A percentile compares a stretch with the other conserved stretches of the same genome.
phyloP scores from a whole-genome alignment of 2,113 vertebrate genomes.

The Mormoops blainvillei region DNA sequence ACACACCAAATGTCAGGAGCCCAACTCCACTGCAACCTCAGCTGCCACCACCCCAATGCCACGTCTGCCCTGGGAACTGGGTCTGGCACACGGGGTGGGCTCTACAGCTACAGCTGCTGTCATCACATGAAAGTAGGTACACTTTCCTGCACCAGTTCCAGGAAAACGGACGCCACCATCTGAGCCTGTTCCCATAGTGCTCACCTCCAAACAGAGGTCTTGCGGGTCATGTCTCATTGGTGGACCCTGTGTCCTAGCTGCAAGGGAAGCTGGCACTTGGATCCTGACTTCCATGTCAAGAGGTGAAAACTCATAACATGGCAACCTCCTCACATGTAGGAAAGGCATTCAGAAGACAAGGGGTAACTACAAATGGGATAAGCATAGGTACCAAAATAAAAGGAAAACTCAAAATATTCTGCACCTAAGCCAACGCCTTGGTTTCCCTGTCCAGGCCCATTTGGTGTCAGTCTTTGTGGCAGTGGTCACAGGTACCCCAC shows the following conservation, averaged over 20 bases:
- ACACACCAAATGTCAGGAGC: accelerated
- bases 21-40: accelerated
- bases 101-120: accelerated
- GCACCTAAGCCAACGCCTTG: background rate
- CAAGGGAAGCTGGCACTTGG: background rate
- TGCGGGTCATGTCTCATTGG: accelerated
- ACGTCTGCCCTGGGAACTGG: accelerated
- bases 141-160: accelerated
- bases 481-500: background rate
- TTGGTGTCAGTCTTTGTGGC: background rate
- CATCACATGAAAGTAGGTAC: background rate
- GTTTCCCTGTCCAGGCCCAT: background rate
- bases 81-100: accelerated
- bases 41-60: background rate
- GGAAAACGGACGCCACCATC: accelerated
- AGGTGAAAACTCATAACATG: too few relatives aligned
- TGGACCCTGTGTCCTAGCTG: background rate
- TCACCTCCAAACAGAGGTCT: accelerated
- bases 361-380: background rate
- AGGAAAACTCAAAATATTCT: background rate
- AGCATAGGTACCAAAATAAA: background rate
- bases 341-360: background rate
- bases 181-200: accelerated
- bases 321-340: background rate
- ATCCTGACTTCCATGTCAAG: background rate